Evolutionary conservation across 2,113 vertebrate species (phyloP).

Genomic region (Anolis carolinensis): DNA sequence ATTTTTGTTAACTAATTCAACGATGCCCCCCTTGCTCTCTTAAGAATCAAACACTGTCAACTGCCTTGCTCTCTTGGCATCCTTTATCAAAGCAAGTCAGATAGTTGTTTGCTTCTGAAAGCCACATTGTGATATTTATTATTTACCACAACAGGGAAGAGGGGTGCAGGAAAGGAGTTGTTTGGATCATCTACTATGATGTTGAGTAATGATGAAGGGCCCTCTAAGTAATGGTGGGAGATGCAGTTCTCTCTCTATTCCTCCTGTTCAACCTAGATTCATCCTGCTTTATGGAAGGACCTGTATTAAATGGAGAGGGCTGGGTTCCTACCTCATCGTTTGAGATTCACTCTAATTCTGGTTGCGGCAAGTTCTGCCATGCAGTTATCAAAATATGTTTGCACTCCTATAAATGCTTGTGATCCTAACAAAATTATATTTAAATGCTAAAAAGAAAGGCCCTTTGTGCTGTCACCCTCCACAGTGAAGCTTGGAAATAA

Average conservation of each 20-base stretch:
- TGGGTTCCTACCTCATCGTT: background rate
- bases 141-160: no score
- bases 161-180: no score
- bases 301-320: no score
- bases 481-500: background rate
- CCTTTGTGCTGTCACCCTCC: conserved; percentile 25
- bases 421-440: background rate
- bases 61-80: no score
- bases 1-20: no score
- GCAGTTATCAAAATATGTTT: background rate
- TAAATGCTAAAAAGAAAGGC: conserved; percentile 13
- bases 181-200: no score
- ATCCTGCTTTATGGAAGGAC: background rate
- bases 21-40: no score
- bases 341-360: background rate
- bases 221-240: background rate
- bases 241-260: no score
- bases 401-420: background rate
- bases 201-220: background rate
- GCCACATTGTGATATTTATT: no score
- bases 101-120: no score
- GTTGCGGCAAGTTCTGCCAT: background rate
- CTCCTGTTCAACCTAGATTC: background rate
- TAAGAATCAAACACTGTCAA: no score
- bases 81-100: no score